Conservation (phyloP, 2,888 invertebrate genomes). For the Ophioninae sp. region DNA sequence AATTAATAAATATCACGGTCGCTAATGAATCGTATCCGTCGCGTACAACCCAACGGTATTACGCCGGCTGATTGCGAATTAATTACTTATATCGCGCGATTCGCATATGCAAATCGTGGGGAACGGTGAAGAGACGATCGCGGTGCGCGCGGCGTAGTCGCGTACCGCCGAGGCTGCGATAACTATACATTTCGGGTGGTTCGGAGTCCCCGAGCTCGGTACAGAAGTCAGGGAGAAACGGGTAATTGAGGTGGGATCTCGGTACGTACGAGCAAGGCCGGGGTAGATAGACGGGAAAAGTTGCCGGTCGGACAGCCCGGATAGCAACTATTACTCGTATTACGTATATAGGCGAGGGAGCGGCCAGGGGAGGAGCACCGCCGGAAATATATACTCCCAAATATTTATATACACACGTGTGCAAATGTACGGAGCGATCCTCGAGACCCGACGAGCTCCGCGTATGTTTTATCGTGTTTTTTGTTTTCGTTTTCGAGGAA, state of each 20-base stretch:
- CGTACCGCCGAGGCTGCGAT: constrained; percentile 16
- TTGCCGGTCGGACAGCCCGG: constrained; percentile 54
- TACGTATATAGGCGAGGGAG: not conserved
- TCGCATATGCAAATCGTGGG: constrained; percentile 79
- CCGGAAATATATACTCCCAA: not conserved
- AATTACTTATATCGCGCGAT: constrained; percentile 79
- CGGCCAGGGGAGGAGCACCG: not conserved
- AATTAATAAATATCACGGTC: constrained; percentile 74
- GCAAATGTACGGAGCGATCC: not conserved
- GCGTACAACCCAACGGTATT: constrained; percentile 71
- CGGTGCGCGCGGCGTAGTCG: constrained; percentile 54
- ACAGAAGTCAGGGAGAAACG: constrained; percentile 54
- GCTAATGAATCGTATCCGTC: constrained; percentile 79
- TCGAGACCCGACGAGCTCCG: not conserved
- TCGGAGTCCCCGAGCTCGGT: constrained; percentile 32
- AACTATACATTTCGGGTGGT: constrained; percentile 23
- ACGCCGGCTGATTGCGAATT: constrained; percentile 78
- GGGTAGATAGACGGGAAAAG: constrained; percentile 63
- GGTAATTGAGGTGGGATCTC: constrained; percentile 58
- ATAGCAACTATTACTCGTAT: constrained; percentile 44
- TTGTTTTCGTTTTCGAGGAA: not conserved
- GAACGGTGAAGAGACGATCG: constrained; percentile 62
- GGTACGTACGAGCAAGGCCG: constrained; percentile 52
- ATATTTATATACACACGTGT: not conserved
- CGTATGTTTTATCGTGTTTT: not conserved